Conservation (phyloP, 1,140 invertebrate species). For the Drosophila hydei region DNA sequence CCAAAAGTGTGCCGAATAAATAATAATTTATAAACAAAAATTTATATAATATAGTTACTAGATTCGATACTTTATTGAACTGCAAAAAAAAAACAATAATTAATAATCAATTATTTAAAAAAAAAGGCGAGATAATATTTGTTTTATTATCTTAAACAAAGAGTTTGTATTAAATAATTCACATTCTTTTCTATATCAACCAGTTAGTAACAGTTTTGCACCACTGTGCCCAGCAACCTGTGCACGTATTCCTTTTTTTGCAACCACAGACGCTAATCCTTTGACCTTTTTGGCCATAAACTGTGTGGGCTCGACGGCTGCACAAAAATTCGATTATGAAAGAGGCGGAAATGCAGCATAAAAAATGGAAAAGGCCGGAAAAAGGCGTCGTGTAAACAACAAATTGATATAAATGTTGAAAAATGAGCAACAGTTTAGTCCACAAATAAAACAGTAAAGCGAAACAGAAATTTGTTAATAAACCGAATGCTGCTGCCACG, state of each 20-base stretch:
- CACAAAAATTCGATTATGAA: constrained; percentile 64
- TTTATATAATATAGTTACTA: too few species aligned
- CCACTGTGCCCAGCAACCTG: constrained; percentile 13
- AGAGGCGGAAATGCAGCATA: constrained; percentile 29
- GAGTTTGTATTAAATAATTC: too few species aligned
- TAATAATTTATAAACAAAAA: too few species aligned
- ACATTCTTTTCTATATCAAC: too few species aligned
- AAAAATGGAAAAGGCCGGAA: constrained; percentile 11
- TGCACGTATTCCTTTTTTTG: constrained; percentile 45
- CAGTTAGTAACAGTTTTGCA: too few species aligned
- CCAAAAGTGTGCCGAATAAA: too few species aligned
- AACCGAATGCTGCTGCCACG: constrained; percentile 46
- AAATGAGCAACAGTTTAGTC: constrained; percentile 7
- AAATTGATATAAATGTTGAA: constrained; percentile 59
- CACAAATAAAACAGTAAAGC: constrained; percentile 6
- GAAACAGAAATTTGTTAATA: constrained; percentile 48
- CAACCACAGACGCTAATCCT: constrained; percentile 55
- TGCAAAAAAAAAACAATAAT: too few species aligned
- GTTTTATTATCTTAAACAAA: too few species aligned
- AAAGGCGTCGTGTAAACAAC: constrained; percentile 49
- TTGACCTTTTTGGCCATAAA: constrained; percentile 47
- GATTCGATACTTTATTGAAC: too few species aligned
- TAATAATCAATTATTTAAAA: too few species aligned
- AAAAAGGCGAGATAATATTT: too few species aligned
- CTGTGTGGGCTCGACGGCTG: constrained; percentile 36